phyloP scores from a whole-genome alignment of 2,888 invertebrate species.

The Saturnia pavonia region DNA sequence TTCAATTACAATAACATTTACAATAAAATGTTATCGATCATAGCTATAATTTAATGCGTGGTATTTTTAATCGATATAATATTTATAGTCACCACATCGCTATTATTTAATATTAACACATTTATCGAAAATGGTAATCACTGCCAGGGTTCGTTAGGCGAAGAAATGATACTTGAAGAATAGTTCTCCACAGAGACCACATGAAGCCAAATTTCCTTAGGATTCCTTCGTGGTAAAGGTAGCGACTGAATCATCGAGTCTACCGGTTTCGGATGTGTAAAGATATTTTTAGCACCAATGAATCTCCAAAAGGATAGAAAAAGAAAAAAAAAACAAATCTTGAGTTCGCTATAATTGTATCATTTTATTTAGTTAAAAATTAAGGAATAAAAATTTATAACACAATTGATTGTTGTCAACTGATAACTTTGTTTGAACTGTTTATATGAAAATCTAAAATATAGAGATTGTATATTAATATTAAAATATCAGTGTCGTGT shows the following conservation, averaged over 20 bases:
- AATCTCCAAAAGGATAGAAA: background rate
- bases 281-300: background rate
- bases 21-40: background rate
- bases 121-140: background rate
- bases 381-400: background rate
- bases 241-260: background rate
- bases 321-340: background rate
- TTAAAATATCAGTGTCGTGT: background rate
- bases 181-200: background rate
- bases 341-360: background rate
- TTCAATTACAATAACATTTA: background rate
- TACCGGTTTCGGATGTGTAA: background rate
- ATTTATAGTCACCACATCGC: background rate
- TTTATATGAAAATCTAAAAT: conserved; percentile 2
- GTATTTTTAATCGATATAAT: background rate
- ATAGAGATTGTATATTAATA: background rate
- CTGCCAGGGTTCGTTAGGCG: background rate
- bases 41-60: background rate
- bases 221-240: background rate
- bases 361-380: background rate
- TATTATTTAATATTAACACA: background rate
- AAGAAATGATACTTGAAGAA: background rate
- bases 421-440: background rate
- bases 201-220: background rate
- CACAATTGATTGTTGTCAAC: background rate